A percentile compares a stretch with the other conserved stretches of the same genome.
Evolutionary conservation across 1,140 invertebrate genomes (phyloP).

Genomic region (Aphidius gifuensis): DNA sequence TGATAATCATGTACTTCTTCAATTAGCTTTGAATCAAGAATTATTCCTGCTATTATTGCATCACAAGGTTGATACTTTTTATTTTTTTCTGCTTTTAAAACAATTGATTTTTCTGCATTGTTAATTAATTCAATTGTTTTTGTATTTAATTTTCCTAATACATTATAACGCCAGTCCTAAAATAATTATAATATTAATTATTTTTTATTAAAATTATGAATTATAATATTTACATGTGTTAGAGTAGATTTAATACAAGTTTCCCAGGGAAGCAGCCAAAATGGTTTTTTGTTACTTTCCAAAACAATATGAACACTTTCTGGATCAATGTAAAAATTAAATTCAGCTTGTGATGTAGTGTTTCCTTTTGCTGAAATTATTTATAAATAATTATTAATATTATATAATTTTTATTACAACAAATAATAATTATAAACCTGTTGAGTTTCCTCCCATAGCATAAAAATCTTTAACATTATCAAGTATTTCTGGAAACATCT

Average conservation of each 20-base stretch:
- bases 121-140: slow-evolving; percentile 56
- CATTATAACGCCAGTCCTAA: slow-evolving; percentile 60
- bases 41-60: slow-evolving; percentile 55
- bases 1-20: slow-evolving; percentile 42
- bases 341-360: slow-evolving; percentile 67
- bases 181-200: slow-evolving; percentile 26
- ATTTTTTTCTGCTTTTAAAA: slow-evolving; percentile 29
- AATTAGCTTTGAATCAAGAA: slow-evolving; percentile 50
- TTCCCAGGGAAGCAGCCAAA: slow-evolving; percentile 67
- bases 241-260: slow-evolving; percentile 54
- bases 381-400: slow-evolving; percentile 10
- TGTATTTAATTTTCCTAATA: slow-evolving; percentile 48
- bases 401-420: slow-evolving; percentile 18
- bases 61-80: slow-evolving; percentile 57
- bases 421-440: slow-evolving; percentile 48
- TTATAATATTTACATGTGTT: slow-evolving; percentile 49
- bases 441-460: slow-evolving; percentile 76
- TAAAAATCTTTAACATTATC: slow-evolving; percentile 62
- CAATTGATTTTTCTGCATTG: slow-evolving; percentile 54
- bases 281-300: slow-evolving; percentile 54
- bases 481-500: slow-evolving; percentile 64
- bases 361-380: slow-evolving; percentile 63
- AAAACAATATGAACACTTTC: slow-evolving; percentile 75
- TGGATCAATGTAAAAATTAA: slow-evolving; percentile 76
- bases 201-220: slow-evolving; percentile 9